Base-by-base conservation (phyloP, 2,113 vertebrate species). In the Oostethus manadensis region DNA sequence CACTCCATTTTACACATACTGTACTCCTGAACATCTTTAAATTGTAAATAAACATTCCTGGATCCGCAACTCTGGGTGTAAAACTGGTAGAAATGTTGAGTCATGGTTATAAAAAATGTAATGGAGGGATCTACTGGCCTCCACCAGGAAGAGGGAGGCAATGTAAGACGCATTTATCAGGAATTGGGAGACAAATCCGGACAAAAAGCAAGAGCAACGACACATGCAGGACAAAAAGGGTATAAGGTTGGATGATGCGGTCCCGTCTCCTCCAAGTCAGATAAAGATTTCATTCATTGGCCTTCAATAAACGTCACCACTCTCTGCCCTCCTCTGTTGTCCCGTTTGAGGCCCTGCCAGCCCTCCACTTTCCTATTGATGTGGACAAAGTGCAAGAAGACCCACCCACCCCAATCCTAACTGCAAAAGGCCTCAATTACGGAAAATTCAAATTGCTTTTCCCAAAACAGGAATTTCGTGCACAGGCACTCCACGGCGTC, bases 211-310 rank as follows among this genome's bases (percentile, higher is more conserved):
- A 13, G 40, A 16, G 51, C n/a, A 42, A 43, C 2, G 58, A 22
- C 51, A 50, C 35, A 11, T n/a, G n/a, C 38, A 38, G 42, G 33
- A 46, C 44, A 20, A 51, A 51, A 56, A 58, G 21, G 8, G 2
- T 50, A 53, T 26, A 20, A 61, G 46, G 21, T 51, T 46, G 45
- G 40, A 38, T 2, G 8, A 38, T 11, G 9, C 35, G 35, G 35
- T 38, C 8, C 10, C 0, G 57, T 60, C 64, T 72, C 64, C 22
- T 68, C 70, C 60, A 29, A 22, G 21, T 59, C 76, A 51, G 61
- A 85, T 79, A 84, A 85, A 87, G 78, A 84, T 81, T 84, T 87
- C 73, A 87, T 89, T 87, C 78, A 88, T 78, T 44, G 21, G 23
- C 42, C 64, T 44, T 17, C 35, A 60, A 82, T 70, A 82, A 86